Percentiles rank a stretch among this genome's conserved stretches.
Evolutionary conservation across 2,113 vertebrate species (phyloP).

Genomic region (Phalacrocorax brasilianus): DNA sequence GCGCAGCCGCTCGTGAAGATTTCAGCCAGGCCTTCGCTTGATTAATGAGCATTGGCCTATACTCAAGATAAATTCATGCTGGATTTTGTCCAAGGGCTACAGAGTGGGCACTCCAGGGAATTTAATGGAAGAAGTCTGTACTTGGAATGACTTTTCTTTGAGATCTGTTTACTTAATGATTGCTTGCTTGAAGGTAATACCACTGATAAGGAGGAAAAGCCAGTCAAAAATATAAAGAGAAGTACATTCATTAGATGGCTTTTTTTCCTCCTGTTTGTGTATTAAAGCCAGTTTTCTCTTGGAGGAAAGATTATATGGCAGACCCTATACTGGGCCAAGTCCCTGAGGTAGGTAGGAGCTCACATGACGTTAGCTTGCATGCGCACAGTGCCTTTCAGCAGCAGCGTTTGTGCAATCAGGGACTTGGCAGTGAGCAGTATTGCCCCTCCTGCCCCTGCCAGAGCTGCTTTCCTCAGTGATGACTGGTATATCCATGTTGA

Average conservation of each 20-base stretch:
- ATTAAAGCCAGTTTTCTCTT: not conserved
- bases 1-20: constrained; percentile 8
- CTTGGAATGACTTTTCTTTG: constrained; percentile 63
- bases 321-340: not conserved
- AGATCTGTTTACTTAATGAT: constrained; percentile 64
- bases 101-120: constrained; percentile 29
- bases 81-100: constrained; percentile 56
- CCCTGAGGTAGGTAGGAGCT: not conserved
- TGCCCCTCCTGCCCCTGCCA: not conserved
- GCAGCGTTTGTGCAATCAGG: not conserved
- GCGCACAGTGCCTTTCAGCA: not conserved
- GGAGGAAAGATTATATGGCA: not conserved
- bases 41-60: constrained; percentile 62
- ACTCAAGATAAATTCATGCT: constrained; percentile 59
- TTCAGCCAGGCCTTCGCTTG: constrained; percentile 58
- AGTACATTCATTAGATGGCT: not conserved
- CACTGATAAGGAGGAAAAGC: constrained; percentile 31
- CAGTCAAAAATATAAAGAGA: not conserved
- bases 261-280: not conserved
- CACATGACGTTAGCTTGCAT: not conserved
- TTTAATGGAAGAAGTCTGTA: constrained; percentile 28
- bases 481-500: not conserved
- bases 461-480: not conserved
- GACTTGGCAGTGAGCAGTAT: not conserved
- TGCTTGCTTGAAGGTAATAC: constrained; percentile 62